A percentile compares a stretch with the other conserved stretches of the same genome.
phyloP scores from a whole-genome alignment of 2,113 vertebrate species.

The Python bivittatus region DNA sequence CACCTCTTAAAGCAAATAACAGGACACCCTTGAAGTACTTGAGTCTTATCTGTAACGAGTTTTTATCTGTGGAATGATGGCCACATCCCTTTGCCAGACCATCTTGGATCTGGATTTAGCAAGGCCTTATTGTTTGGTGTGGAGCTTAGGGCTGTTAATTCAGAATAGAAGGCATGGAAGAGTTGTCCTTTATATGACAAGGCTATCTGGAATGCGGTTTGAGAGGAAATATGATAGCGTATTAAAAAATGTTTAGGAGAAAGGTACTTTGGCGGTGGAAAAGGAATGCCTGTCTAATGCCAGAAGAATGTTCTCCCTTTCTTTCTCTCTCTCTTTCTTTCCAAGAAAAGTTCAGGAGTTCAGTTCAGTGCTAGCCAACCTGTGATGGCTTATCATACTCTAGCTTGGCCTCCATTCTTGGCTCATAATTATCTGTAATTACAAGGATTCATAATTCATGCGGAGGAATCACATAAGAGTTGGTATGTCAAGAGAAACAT shows the following conservation, averaged over 20 bases:
- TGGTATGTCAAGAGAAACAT: neutral
- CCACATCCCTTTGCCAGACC: neutral
- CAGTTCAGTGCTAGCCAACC: neutral
- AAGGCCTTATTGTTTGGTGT: neutral
- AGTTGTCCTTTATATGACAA: neutral
- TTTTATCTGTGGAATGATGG: slow-evolving; percentile 20
- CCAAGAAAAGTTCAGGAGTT: slow-evolving; percentile 14
- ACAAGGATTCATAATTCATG: neutral
- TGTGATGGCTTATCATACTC: neutral
- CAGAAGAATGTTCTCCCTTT: neutral
- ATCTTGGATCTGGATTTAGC: slow-evolving; percentile 12
- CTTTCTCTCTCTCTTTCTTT: neutral
- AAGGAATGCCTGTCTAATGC: neutral
- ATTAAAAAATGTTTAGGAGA: neutral
- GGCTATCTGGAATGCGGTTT: slow-evolving; percentile 3
- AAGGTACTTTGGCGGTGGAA: neutral
- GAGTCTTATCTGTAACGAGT: neutral
- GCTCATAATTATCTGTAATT: neutral
- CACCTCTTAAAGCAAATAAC: neutral
- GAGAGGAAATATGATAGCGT: neutral
- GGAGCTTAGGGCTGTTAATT: neutral
- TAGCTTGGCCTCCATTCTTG: neutral
- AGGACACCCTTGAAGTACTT: neutral
- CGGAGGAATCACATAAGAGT: neutral
- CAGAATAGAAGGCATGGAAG: neutral